phyloP scores from a whole-genome alignment of 2,888 invertebrate genomes.

The Zygogramma bicolorata region DNA sequence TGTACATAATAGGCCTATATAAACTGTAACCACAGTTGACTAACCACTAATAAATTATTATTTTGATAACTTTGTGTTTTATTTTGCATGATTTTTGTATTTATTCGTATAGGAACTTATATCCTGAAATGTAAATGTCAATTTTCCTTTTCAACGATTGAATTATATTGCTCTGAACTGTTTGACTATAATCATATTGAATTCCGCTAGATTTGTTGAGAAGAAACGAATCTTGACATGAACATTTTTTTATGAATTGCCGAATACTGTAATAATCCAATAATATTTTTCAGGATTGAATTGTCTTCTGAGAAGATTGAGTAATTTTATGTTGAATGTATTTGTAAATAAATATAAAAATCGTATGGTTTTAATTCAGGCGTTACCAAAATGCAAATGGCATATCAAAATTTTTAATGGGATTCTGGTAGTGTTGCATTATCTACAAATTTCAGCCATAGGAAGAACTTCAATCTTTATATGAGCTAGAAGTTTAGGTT shows the following conservation, averaged over 20 bases:
- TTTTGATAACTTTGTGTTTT: constrained; percentile 45
- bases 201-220: no score
- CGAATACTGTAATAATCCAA: neutral
- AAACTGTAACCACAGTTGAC: constrained; percentile 26
- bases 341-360: constrained; percentile 39
- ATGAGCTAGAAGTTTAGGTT: no score
- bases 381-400: neutral
- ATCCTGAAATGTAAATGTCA: neutral
- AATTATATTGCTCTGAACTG: no score
- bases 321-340: constrained; percentile 26
- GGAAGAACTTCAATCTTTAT: no score
- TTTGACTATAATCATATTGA: no score
- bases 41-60: constrained; percentile 46
- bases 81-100: constrained; percentile 44
- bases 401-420: neutral
- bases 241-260: neutral
- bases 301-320: constrained; percentile 43
- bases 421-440: no score
- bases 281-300: constrained; percentile 43
- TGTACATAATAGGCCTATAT: constrained; percentile 21
- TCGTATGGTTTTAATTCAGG: constrained; percentile 20
- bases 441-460: no score
- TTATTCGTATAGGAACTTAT: neutral
- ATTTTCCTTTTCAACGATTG: neutral
- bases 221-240: no score